These are phyloP conservation scores for Pseudobourletiella spinata DNA, from an alignment of 1,140 invertebrate genomes.

Conservation along the genomic window DNA sequence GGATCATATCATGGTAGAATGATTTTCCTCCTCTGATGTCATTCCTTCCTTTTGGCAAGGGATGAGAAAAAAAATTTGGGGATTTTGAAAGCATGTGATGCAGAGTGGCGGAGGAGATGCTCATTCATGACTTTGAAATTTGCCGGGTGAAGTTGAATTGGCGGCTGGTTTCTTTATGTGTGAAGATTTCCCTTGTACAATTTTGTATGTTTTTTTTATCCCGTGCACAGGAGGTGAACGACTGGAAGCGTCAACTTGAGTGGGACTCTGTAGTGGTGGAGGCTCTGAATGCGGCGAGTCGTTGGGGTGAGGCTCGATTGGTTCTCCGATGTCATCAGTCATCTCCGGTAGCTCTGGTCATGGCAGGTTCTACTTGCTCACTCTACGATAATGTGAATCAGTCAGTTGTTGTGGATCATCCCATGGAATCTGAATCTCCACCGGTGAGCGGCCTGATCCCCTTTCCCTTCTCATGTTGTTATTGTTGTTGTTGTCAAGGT, in stretches of 20 bases:
- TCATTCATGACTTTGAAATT: no score
- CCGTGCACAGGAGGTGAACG: constrained; percentile 20
- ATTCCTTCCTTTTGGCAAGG: no score
- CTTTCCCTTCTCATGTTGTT: neutral
- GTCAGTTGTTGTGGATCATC: neutral
- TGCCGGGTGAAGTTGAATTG: no score
- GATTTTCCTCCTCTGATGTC: no score
- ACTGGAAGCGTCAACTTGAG: constrained; percentile 16
- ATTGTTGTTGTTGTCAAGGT: neutral
- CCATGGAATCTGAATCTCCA: neutral
- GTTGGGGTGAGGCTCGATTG: constrained; percentile 9
- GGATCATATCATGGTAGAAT: no score
- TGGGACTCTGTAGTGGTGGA: constrained; percentile 18
- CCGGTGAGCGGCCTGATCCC: neutral
- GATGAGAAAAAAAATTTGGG: no score
- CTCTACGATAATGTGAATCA: constrained; percentile 25
- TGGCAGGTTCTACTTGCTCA: constrained; percentile 12
- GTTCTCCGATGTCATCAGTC: neutral
- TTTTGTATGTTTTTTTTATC: no score
- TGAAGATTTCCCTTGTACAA: no score
- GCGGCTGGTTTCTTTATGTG: no score
- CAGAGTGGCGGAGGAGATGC: no score
- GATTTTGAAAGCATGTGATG: no score
- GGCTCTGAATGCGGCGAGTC: constrained; percentile 6
- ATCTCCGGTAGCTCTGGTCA: neutral